These are phyloP conservation scores for Cydia strobilella DNA, from an alignment of 1,140 invertebrate genomes.

Conservation along the genomic window DNA sequence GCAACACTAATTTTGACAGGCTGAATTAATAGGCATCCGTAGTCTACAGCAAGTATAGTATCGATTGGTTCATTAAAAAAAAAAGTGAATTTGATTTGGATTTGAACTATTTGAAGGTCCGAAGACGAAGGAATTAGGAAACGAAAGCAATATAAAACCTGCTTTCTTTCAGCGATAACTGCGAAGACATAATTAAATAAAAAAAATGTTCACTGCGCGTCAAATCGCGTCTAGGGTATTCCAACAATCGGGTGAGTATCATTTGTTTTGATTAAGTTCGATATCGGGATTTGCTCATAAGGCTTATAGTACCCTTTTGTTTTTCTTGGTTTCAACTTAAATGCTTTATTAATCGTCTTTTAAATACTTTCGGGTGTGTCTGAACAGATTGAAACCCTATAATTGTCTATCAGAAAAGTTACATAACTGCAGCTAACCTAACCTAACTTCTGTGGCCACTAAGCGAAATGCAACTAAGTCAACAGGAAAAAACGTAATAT, in stretches of 20 bases:
- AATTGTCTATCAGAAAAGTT: neutral
- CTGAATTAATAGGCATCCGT: neutral
- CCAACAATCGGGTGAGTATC: slow-evolving; percentile 50
- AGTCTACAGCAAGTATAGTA: neutral
- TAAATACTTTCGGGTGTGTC: neutral
- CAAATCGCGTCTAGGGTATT: slow-evolving; percentile 53
- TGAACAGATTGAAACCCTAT: neutral
- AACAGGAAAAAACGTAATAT: slow-evolving; percentile 1
- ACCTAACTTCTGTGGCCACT: slow-evolving; percentile 14
- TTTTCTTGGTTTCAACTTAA: neutral
- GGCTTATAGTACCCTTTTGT: neutral
- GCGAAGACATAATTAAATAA: neutral
- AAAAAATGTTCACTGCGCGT: slow-evolving; percentile 54
- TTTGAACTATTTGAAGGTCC: too few relatives aligned
- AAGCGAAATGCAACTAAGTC: neutral
- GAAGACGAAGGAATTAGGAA: neutral
- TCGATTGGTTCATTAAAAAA: slow-evolving; percentile 18
- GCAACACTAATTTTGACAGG: slow-evolving; percentile 10
- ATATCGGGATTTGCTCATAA: slow-evolving; percentile 15
- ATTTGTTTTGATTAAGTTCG: slow-evolving; percentile 22
- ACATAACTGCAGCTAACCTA: slow-evolving; percentile 24
- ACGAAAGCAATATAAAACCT: neutral
- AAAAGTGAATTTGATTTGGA: slow-evolving; percentile 6
- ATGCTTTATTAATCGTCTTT: neutral
- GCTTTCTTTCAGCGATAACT: slow-evolving; percentile 16